Percentiles rank a stretch among this genome's conserved stretches.
These are phyloP conservation scores for Eubucco bourcierii DNA, from an alignment of 2,113 vertebrate genomes.

Conservation along the genomic window DNA sequence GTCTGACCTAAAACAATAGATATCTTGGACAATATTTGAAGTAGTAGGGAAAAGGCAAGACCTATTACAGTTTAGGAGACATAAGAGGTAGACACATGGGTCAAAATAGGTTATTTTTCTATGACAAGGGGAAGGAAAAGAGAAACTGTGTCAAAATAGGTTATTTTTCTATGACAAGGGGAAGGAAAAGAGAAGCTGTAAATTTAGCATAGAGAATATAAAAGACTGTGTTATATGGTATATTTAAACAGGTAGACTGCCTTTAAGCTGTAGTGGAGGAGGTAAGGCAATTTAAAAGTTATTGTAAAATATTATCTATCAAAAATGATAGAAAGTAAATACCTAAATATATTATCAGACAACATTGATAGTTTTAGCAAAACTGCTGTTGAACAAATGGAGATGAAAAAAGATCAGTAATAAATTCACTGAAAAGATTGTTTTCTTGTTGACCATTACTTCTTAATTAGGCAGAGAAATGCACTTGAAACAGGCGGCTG, in stretches of 20 bases:
- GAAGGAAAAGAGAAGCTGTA: neutral
- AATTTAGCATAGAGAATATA: conserved; percentile 30
- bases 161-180: neutral
- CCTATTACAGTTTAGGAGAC: neutral
- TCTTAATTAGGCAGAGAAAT: neutral
- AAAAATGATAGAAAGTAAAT: conserved; percentile 16
- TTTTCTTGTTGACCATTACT: neutral
- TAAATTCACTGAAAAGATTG: neutral
- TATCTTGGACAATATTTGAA: neutral
- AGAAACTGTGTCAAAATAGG: neutral
- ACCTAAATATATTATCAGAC: neutral
- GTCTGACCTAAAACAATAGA: neutral
- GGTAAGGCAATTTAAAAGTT: neutral
- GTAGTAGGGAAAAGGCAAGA: neutral
- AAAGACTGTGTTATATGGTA: neutral
- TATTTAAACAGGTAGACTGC: conserved; percentile 2
- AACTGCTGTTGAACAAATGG: conserved; percentile 32
- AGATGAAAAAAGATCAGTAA: neutral
- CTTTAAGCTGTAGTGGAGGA: neutral
- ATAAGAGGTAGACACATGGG: neutral
- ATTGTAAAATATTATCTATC: neutral
- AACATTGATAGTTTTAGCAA: conserved; percentile 37
- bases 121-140: neutral
- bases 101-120: neutral
- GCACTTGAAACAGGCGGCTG: neutral